These are phyloP conservation scores for Trachymyrmex cornetzi DNA, from an alignment of 1,140 invertebrate genomes.

Conservation along the genomic window DNA sequence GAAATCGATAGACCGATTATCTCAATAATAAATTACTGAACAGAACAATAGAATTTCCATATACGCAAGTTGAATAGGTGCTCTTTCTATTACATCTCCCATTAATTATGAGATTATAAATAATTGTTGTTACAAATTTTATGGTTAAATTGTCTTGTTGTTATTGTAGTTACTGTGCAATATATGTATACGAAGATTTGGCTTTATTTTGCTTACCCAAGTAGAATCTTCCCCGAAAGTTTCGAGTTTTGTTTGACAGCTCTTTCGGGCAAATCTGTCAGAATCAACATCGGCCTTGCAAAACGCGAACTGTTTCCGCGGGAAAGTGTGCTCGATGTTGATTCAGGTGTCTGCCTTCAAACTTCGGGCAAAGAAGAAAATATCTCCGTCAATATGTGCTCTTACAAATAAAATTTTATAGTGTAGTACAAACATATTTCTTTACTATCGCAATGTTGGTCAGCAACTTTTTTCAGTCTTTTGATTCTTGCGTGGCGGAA, in stretches of 20 bases:
- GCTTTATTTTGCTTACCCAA: conserved; percentile 9
- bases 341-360: conserved; percentile 50
- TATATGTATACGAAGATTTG: not conserved
- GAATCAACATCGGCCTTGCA: conserved; percentile 42
- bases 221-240: conserved; percentile 31
- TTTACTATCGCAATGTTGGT: not conserved
- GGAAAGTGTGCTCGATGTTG: conserved; percentile 50
- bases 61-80: not conserved
- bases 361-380: conserved; percentile 54
- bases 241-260: conserved; percentile 52
- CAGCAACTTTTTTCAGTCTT: conserved; percentile 7
- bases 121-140: conserved; percentile 19
- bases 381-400: conserved; percentile 55
- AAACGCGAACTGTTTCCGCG: conserved; percentile 18
- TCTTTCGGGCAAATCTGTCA: conserved; percentile 55
- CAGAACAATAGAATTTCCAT: not conserved
- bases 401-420: conserved; percentile 43
- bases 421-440: conserved; percentile 57
- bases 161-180: not conserved
- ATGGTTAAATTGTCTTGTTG: not conserved
- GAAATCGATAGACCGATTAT: not conserved
- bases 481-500: not conserved
- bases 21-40: conserved; percentile 26
- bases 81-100: not conserved
- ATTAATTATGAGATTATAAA: conserved; percentile 29